Percentiles rank a stretch among this genome's conserved stretches.
phyloP scores from a whole-genome alignment of 2,888 invertebrate species.

The Drepana falcataria region DNA sequence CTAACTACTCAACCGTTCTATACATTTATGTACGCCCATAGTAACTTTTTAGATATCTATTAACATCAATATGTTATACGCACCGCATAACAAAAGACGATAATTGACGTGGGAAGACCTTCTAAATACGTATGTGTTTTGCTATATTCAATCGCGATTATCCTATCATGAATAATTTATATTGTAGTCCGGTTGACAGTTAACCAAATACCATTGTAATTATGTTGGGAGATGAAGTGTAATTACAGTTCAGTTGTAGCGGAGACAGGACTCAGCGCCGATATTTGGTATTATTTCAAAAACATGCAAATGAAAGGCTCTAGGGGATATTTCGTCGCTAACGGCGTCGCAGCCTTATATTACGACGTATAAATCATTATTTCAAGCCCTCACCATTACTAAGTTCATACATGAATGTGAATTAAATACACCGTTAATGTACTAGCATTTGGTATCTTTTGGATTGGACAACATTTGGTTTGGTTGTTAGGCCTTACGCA shows the following conservation, averaged over 20 bases:
- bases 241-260: slow-evolving; percentile 45
- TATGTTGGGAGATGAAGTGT: slow-evolving; percentile 47
- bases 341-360: slow-evolving; percentile 12
- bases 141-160: slow-evolving; percentile 44
- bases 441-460: slow-evolving; percentile 21
- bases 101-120: slow-evolving; percentile 25
- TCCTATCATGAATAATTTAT: slow-evolving; percentile 60
- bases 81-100: slow-evolving; percentile 13
- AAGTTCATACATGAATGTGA: slow-evolving; percentile 6
- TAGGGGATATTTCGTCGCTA: slow-evolving; percentile 28
- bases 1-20: not conserved
- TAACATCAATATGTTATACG: slow-evolving; percentile 14
- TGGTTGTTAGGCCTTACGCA: too few relatives aligned
- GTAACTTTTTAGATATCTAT: slow-evolving; percentile 4
- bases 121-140: slow-evolving; percentile 38
- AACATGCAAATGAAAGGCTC: slow-evolving; percentile 69
- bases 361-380: slow-evolving; percentile 31
- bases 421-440: slow-evolving; percentile 26
- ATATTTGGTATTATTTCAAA: slow-evolving; percentile 62
- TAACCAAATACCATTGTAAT: slow-evolving; percentile 41
- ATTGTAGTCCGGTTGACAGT: slow-evolving; percentile 34
- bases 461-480: slow-evolving; percentile 4
- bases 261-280: slow-evolving; percentile 31
- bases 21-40: not conserved
- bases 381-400: slow-evolving; percentile 24